Base-by-base conservation (phyloP, 2,888 invertebrate genomes). In the Harpagoxenus sublaevis region DNA sequence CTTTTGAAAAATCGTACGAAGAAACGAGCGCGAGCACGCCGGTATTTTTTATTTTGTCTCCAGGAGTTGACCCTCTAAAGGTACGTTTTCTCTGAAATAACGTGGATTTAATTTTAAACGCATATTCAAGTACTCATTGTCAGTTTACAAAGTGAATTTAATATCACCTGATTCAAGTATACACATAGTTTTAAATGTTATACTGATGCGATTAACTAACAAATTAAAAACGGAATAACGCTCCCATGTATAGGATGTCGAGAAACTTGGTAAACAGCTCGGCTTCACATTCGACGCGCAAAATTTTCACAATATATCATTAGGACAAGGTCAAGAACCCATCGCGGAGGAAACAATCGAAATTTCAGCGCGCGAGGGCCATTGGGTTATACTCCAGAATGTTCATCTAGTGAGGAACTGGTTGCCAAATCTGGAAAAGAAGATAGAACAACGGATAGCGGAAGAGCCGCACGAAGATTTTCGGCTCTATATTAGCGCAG, bases 351-450 rank as follows among this genome's bases (percentile, higher is more conserved):
- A 96, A 88, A 98, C 98, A 0, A 97, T 99, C 96, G 97, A 97
- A 68, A 93, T 97, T 0, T 98, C 98, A 0, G 98, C 98, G 0
- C 97, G 97, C 0, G 94, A 96, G 55, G 99, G 99, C 0, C 98
- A 99, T 92, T 99, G 99, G 99, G 99, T 99, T 28, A 98, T 99
- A 84, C 95, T 99, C 65, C 97, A 99, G 96, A 99, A 99, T 94
- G 97, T 99, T 84, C 99, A 99, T 95, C 96, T 99, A 86, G 99
- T 99, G 0, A 97, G 97, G 35, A 97, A 96, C 90, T 99, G 99
- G 99, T 95, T 99, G n/a, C 95, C 98, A 0, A 97, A 96, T 0
- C 95, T 99, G 28, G 99, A 99, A 94, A 99, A 99, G 95, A 98
- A 98, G 94, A 97, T 99, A 96, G 99, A 99, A 94, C 97, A 97